These are phyloP conservation scores for Macrostomum lignano DNA, from an alignment of 1,140 invertebrate species.

Conservation along the genomic window DNA sequence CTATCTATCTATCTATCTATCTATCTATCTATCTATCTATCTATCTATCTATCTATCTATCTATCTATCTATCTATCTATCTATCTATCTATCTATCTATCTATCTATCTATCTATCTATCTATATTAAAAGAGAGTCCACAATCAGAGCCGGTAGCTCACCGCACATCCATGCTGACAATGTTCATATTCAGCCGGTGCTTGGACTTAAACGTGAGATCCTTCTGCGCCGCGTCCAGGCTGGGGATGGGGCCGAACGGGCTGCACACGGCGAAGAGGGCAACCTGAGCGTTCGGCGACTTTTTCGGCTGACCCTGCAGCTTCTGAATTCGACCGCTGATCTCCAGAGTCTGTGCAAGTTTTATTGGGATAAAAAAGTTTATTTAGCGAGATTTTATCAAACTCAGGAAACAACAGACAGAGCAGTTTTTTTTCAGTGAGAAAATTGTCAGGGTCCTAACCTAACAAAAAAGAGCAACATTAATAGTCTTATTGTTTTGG, in stretches of 20 bases:
- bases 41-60: too few relatives aligned
- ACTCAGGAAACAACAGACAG: too few relatives aligned
- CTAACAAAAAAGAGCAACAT: too few relatives aligned
- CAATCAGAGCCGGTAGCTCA: slow-evolving; percentile 16
- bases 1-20: too few relatives aligned
- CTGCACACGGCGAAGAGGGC: slow-evolving; percentile 85
- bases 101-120: too few relatives aligned
- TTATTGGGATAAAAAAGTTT: slow-evolving; percentile 10
- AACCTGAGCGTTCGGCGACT: slow-evolving; percentile 32
- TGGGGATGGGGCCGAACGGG: slow-evolving; percentile 72
- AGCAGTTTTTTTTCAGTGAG: too few relatives aligned
- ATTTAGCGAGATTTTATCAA: slow-evolving; percentile 1
- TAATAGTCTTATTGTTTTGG: too few relatives aligned
- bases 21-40: too few relatives aligned
- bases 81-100: too few relatives aligned
- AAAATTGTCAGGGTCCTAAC: too few relatives aligned
- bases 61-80: too few relatives aligned
- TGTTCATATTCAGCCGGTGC: slow-evolving; percentile 74
- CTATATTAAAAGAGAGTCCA: too few relatives aligned
- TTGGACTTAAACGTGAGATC: slow-evolving; percentile 97
- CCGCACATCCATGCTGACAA: slow-evolving; percentile 61
- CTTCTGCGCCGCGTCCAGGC: slow-evolving; percentile 32
- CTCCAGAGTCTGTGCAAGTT: slow-evolving; percentile 53
- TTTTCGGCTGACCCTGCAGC: slow-evolving; percentile 71
- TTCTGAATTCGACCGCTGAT: slow-evolving; percentile 80